Conservation (phyloP, 2,797 vertebrate genomes). For the Helostoma temminkii region DNA sequence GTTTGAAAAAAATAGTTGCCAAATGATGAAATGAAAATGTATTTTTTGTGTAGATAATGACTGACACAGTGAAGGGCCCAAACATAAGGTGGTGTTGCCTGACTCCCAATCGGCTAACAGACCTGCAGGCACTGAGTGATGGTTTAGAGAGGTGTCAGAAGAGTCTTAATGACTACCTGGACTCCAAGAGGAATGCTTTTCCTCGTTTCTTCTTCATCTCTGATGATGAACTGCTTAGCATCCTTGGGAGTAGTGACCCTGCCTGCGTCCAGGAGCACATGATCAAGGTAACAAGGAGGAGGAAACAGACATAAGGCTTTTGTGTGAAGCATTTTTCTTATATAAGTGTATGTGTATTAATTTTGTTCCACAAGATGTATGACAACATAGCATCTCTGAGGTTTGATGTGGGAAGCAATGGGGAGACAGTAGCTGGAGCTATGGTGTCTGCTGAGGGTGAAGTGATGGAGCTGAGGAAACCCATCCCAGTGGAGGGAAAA, state of each 20-base stretch:
- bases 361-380: conserved; percentile 88
- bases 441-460: conserved; percentile 96
- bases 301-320: background rate
- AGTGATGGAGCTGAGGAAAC: conserved; percentile 89
- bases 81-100: conserved; percentile 91
- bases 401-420: conserved; percentile 84
- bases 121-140: conserved; percentile 88
- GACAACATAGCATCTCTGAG: conserved; percentile 93
- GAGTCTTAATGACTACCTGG: conserved; percentile 95
- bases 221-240: conserved; percentile 96
- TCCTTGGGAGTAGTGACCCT: conserved; percentile 92
- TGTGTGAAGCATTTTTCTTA: conserved; percentile 14
- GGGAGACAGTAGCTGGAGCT: conserved; percentile 86
- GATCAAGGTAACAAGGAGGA: conserved; percentile 88
- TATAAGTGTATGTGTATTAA: background rate
- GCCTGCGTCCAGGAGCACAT: conserved; percentile 97
- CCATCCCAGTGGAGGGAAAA: conserved; percentile 87
- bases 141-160: conserved; percentile 97
- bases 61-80: conserved; percentile 85
- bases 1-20: too few species aligned
- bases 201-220: conserved; percentile 99
- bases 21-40: too few species aligned
- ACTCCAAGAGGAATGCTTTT: conserved; percentile 96
- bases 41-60: conserved; percentile 89
- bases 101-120: conserved; percentile 86